Percentiles rank a stretch among this genome's conserved stretches.
Evolutionary conservation across 2,797 vertebrate genomes (phyloP).

Genomic region (Sardinella longiceps): DNA sequence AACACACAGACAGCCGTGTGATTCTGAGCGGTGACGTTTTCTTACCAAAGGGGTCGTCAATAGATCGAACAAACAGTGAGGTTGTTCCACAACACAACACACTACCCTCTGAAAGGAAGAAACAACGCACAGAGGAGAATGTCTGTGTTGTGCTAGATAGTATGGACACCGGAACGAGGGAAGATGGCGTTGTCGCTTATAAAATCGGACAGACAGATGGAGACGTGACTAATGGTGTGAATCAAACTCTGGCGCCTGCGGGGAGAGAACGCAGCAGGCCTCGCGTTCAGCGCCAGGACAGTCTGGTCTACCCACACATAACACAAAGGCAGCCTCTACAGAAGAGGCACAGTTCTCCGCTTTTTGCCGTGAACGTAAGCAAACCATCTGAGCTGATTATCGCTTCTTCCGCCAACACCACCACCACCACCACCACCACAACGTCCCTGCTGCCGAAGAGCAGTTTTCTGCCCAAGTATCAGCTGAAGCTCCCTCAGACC

Average conservation of each 20-base stretch:
- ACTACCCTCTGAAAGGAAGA: conserved; percentile 87
- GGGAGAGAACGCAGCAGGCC: conserved; percentile 37
- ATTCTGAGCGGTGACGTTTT: conserved; percentile 25
- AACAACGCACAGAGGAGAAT: conserved; percentile 78
- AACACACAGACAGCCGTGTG: conserved; percentile 32
- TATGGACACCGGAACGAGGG: not conserved
- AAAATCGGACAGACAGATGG: conserved; percentile 43
- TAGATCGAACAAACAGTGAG: conserved; percentile 31
- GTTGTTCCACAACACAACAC: conserved; percentile 52
- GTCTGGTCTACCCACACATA: conserved; percentile 51
- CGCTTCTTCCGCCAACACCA: conserved; percentile 32
- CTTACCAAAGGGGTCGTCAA: conserved; percentile 42
- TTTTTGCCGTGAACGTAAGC: conserved; percentile 56
- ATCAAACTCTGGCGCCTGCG: conserved; percentile 45
- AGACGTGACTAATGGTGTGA: conserved; percentile 39
- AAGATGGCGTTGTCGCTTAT: conserved; percentile 17
- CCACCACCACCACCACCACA: conserved; percentile 46
- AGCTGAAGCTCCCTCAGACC: conserved; percentile 83
- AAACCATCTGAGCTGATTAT: conserved; percentile 45
- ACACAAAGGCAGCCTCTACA: conserved; percentile 57
- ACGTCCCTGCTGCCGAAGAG: conserved; percentile 57
- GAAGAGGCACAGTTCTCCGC: conserved; percentile 55
- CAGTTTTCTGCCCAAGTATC: conserved; percentile 89
- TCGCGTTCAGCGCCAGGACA: conserved; percentile 50
- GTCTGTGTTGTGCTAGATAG: conserved; percentile 37